phyloP scores from a whole-genome alignment of 64 coral and sea anemone species.

The Actinia equina region DNA sequence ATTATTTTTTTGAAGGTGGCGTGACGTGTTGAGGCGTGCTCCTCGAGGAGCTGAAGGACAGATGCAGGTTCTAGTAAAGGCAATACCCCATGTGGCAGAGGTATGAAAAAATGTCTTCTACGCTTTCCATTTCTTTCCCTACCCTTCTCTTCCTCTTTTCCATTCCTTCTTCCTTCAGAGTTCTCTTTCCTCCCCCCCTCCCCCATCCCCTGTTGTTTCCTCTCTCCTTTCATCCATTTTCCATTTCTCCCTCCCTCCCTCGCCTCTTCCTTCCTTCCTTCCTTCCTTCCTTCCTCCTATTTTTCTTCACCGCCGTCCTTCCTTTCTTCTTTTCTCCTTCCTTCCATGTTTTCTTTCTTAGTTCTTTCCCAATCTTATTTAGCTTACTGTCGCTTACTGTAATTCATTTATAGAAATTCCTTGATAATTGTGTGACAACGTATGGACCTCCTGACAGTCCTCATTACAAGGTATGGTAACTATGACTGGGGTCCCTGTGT shows the following conservation, averaged over 20 bases:
- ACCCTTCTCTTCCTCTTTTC: neutral
- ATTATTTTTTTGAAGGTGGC: constrained; percentile 14
- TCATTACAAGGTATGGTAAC: constrained; percentile 12
- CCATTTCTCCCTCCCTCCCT: too few species aligned
- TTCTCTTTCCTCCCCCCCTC: too few species aligned
- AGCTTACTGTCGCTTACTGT: neutral
- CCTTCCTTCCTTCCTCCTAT: too few species aligned
- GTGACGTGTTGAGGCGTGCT: neutral
- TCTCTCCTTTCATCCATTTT: too few species aligned
- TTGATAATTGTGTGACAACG: constrained; percentile 32
- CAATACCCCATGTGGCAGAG: constrained; percentile 21
- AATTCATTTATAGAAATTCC: constrained; percentile 24
- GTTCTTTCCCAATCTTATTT: neutral
- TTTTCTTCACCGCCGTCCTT: too few species aligned
- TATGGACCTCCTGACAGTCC: constrained; percentile 16
- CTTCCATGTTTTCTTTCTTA: neutral
- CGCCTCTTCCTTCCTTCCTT: too few species aligned
- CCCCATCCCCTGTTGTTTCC: too few species aligned
- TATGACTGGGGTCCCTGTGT: too few species aligned
- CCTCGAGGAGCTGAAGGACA: constrained; percentile 18
- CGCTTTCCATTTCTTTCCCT: neutral
- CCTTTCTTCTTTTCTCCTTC: too few species aligned
- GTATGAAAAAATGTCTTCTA: neutral
- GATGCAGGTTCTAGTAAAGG: constrained; percentile 28
- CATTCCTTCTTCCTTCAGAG: too few species aligned